These are phyloP conservation scores for Isaurus tuberculatus DNA, from an alignment of 92 coral and sea anemone genomes.

Conservation along the genomic window DNA sequence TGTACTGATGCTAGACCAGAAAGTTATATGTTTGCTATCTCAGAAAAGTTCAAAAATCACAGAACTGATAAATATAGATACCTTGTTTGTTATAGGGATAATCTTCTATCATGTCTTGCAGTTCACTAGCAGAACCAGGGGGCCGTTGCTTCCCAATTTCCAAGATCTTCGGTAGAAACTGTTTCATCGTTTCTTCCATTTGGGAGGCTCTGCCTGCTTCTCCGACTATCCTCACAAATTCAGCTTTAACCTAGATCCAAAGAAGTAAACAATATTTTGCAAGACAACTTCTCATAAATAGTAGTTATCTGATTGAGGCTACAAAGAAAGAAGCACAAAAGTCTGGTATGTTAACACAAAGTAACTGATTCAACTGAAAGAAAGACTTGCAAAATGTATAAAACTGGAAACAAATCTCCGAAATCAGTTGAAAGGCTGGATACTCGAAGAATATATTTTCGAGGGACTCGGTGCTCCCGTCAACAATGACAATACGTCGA, in stretches of 20 bases:
- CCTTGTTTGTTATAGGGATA: background rate
- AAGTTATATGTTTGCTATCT: no score
- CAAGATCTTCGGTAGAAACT: background rate
- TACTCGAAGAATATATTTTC: slow-evolving; percentile 46
- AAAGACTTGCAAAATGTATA: slow-evolving; percentile 3
- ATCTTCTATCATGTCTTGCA: background rate
- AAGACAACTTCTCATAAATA: background rate
- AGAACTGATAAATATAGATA: background rate
- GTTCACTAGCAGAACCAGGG: slow-evolving; percentile 1
- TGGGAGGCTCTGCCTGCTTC: slow-evolving; percentile 1
- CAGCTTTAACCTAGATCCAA: slow-evolving; percentile 1
- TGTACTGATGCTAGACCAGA: no score
- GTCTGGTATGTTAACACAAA: background rate
- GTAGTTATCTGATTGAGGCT: background rate
- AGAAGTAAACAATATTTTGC: background rate
- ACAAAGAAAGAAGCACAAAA: slow-evolving; percentile 7
- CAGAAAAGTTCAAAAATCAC: no score
- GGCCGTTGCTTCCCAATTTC: slow-evolving; percentile 5
- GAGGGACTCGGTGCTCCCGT: slow-evolving; percentile 31
- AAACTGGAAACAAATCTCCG: slow-evolving; percentile 35
- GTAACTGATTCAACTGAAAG: slow-evolving; percentile 4
- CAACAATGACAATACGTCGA: slow-evolving; percentile 39
- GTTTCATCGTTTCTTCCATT: slow-evolving; percentile 4
- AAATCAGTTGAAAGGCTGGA: slow-evolving; percentile 52
- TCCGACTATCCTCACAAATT: slow-evolving; percentile 1